Evolutionary conservation across 2,888 invertebrate species (phyloP), one percentile per base, ranked within the genome.

Genomic region (Drosophila colorata): DNA sequence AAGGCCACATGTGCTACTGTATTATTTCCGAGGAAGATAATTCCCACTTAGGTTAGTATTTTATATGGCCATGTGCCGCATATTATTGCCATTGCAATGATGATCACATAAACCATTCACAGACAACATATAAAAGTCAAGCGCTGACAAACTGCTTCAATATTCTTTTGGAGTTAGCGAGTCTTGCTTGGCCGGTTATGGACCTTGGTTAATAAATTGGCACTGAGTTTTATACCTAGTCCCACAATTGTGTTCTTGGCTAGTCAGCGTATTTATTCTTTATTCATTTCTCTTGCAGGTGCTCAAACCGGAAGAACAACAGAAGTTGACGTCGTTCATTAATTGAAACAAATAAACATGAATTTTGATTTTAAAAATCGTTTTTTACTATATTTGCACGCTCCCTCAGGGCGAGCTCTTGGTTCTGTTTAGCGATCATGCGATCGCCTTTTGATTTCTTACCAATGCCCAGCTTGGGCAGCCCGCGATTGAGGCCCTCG

Each of bases 401-500:
- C 56, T 91, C 91, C n/a, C 90, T 87, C 1, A 92, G 65, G 0
- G 91, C 90, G 2, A 92, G 48, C 46, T 91, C 90, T n/a, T 77
- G 81, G 4, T 92, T 78, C 56, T 94, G 94, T 79, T 94, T 93
- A 28, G 94, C 94, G 37, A 95, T 92, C 93, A 95, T 94, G 80
- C 93, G 94, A 78, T 95, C 95, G 0, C 95, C 95, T 91, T 95
- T 96, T n/a, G 96, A 96, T 58, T 96, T 95, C 92, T 98, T 98
- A 2, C 97, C 97, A 33, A 98, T 96, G n/a, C 97, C 98, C 47
- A 98, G 93, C 91, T 95, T 96, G 0, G 99, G 98, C 47, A 98
- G 92, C 2, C 99, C 99, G 92, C 96, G 95, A 92, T 99, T 99
- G 2, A 99, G 93, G 1, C 99, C 99, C 93, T 99, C 98, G 4